Evolutionary conservation across 2,888 invertebrate genomes (phyloP).

Genomic region (Diplolepis rosae): DNA sequence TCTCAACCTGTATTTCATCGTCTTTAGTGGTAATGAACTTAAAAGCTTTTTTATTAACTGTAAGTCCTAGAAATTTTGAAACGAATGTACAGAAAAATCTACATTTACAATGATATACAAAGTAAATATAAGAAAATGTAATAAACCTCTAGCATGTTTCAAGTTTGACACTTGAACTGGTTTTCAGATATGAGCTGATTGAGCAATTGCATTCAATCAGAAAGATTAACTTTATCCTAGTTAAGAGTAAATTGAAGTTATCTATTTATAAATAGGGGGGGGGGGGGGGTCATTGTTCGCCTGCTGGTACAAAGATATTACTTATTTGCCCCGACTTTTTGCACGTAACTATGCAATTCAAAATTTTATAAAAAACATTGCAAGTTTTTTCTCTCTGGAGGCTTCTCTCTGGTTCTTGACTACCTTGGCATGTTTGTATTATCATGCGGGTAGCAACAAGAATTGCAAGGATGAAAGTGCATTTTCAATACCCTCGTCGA

Average conservation of each 20-base stretch:
- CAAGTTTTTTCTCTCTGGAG: not conserved
- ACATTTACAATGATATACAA: too few relatives aligned
- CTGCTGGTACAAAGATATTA: not conserved
- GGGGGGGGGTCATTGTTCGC: not conserved
- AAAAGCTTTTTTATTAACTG: not conserved
- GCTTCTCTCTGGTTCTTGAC: not conserved
- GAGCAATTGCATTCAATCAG: too few relatives aligned
- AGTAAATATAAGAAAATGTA: too few relatives aligned
- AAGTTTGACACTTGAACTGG: too few relatives aligned
- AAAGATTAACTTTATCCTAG: too few relatives aligned
- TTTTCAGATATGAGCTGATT: too few relatives aligned
- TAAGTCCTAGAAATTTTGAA: too few relatives aligned
- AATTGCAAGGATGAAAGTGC: conserved; percentile 1
- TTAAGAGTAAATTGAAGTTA: too few relatives aligned
- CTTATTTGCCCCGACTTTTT: not conserved
- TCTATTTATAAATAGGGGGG: not conserved
- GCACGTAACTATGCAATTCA: not conserved
- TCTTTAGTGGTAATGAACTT: not conserved
- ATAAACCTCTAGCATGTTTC: too few relatives aligned
- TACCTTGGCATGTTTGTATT: not conserved
- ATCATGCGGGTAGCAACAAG: conserved; percentile 14
- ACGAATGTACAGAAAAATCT: too few relatives aligned
- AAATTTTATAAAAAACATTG: not conserved
- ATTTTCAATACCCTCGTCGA: not conserved
- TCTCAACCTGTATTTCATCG: not conserved